Base-by-base conservation (phyloP, 92 coral and sea anemone species). In the Porites evermanni region DNA sequence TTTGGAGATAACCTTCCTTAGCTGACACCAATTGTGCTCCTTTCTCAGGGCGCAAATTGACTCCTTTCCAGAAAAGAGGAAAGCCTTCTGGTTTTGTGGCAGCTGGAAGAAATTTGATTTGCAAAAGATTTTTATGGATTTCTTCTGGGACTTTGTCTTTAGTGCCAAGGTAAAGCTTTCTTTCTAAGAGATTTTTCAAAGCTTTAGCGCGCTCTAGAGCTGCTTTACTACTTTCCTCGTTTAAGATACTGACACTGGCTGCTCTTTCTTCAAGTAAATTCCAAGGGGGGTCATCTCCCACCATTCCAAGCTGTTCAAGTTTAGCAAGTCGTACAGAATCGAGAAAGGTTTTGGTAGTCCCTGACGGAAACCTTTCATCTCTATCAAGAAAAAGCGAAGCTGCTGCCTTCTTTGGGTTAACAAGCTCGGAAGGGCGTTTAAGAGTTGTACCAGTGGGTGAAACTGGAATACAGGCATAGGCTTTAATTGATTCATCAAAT, bases 291-390 rank as follows among this genome's bases (percentile, higher is more conserved):
- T 76, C 70, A 66, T 95, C 97, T n/a, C 81, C 70, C 16, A 71
- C 81, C 98, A 95, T 95, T 78, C 98, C 95, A 51, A 95, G 81
- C 11, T 53, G 79, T 61, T 84, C 93, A 12, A 95, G 82, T 81
- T 87, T 93, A 56, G 77, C 54, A 1, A 91, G 89, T 11, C 91
- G 90, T 56, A 53, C 53, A 64, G 86, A 67, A 11, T 61, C 23
- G 3, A 88, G 78, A 70, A 87, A 94, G 1, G 89, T 64, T 29
- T 86, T 81, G 8, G 83, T 82, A 16, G 61, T 44, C 14, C 94
- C 98, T 66, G 68, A 23, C 1, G 93, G 98, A 77, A 95, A 95
- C 75, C 88, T 86, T 56, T 72, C 94, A 59, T 95, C 98, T 19
- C 86, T 91, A 26, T 86, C 81, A 5, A 81, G 58, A 84, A 93